Evolutionary conservation across 2,888 invertebrate species (phyloP), one percentile per base, ranked within the genome.

Genomic region (Eucriotettix oculatus): DNA sequence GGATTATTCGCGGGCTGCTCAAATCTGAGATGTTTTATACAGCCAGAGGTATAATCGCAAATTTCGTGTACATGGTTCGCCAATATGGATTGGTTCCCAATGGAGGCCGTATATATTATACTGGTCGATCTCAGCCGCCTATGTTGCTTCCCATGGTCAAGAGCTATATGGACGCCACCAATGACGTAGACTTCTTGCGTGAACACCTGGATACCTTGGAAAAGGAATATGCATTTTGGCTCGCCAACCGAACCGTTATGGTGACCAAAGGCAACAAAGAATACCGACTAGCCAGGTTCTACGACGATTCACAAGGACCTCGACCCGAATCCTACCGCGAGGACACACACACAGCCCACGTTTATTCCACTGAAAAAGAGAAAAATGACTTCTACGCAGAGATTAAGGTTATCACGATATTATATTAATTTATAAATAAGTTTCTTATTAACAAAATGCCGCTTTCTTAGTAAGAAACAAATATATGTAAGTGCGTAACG

Each of bases 1-100:
- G 91, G 90, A 87, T 89, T 58, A 77, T 91, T 54, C 83, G 86
- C 69, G 91, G 91, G 0, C 75, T 92, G 5, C 74, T 92, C 1
- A 75, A 85, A 11, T 86, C 86, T 61, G 87, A 84, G 63, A 90
- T 92, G 90, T 70, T 76, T 12, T 73, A 77, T 9, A 90, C 90
- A 0, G 87, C 79, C 0, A 76, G 75, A 71, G 87, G 88, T 2
- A 86, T 91, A 78, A 77, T 92, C 40, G 79, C 81, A 64, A 92
- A 92, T 71, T 83, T 90, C 65, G 75, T 87, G 2, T 76, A 79
- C 62, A 72, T 90, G 60, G 79, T 91, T 1, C 77, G 82, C 40
- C 77, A 74, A 66, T 75, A 82, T 65, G 85, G 87, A 17, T 80
- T 84, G 68, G 76, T 92, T 48, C 91, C 91, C 0, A 91, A 91